Evolutionary conservation across 2,888 invertebrate species (phyloP), one percentile per base, ranked within the genome.

Genomic region (Hypercompe scribonia): DNA sequence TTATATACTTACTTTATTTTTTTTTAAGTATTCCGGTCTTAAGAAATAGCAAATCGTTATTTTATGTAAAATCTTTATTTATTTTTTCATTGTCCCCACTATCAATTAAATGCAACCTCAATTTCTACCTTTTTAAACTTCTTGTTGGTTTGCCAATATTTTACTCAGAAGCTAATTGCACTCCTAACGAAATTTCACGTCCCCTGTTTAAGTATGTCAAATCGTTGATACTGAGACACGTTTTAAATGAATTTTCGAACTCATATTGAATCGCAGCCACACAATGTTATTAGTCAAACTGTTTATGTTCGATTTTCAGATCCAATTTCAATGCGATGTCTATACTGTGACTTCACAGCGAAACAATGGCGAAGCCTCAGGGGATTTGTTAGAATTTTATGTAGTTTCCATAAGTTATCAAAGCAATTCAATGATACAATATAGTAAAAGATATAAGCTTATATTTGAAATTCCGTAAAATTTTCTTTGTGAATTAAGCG

Each of bases 301-400:
- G 39, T 71, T 69, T 54, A 46, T 33, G 54, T 54, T 72, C 24
- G 65, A 69, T 72, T 80, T 79, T 71, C n/a, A 83, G 76, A 76
- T 73, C 70, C 65, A 67, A 80, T 78, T 74, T 74, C 46, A 42
- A 63, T 50, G 34, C 66, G 42, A 13, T 58, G 54, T 70, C 10
- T 65, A 65, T 63, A 28, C 4, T 61, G 68, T 71, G 73, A 78
- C 71, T 65, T 76, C 72, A 73, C 61, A 65, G 31, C 65, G 31
- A 61, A 73, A 82, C 75, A 81, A 78, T 68, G 69, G 21, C 50
- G 65, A 80, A 54, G 64, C 71, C 75, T 70, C 64, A 46, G 46
- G 64, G 66, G 68, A 70, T 72, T 70, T 72, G 67, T 73, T 67
- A 76, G 74, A 75, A 71, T 75, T 74, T 58, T 68, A 50, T 65